Base-by-base conservation (phyloP, 2,888 invertebrate species). In the Platypus cylindrus region DNA sequence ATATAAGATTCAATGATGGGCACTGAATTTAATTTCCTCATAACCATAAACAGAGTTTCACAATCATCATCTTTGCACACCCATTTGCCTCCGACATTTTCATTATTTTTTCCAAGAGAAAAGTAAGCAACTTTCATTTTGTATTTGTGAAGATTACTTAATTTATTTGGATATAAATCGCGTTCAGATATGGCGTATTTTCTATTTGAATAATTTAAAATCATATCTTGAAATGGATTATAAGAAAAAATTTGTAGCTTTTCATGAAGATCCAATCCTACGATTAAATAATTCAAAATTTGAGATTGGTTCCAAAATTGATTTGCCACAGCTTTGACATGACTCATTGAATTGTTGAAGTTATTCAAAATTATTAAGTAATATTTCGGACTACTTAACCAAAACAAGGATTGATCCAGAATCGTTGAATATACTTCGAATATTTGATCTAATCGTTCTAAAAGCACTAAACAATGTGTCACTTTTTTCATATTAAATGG, bases 21-120 rank as follows among this genome's bases (percentile, higher is more conserved):
- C 7, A 8, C 20, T 1, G 36, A 35, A 9, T 36, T 36, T 18
- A 36, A 11, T 5, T 32, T 26, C 13, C 16, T 28, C n/a, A 36
- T 17, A 12, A 39, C 32, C 1, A 5, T 17, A 13, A 33, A 25
- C 20, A 39, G 9, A 4, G 22, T 9, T 2, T 22, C 28, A 13
- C 39, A 39, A 2, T 36, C 18, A 5, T 11, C 5, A 11, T 36
- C 39, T 3, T 9, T 22, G 8, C 14, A 22, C n/a, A 14, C 18
- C n/a, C n/a, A n/a, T 8, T 31, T 31, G 2, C 15, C 31, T 8
- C 25, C 12, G 4, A 24, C 12, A 11, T 32, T 24, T 5, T 16
- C 15, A 15, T 2, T 25, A 3, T 2, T 5, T 25, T 14, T 9
- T 3, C 14, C 24, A 24, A 25, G 17, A 24, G 25, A 32, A 8